These are phyloP conservation scores for Shargacucullia verbasci DNA, from an alignment of 2,888 invertebrate genomes.

Conservation along the genomic window DNA sequence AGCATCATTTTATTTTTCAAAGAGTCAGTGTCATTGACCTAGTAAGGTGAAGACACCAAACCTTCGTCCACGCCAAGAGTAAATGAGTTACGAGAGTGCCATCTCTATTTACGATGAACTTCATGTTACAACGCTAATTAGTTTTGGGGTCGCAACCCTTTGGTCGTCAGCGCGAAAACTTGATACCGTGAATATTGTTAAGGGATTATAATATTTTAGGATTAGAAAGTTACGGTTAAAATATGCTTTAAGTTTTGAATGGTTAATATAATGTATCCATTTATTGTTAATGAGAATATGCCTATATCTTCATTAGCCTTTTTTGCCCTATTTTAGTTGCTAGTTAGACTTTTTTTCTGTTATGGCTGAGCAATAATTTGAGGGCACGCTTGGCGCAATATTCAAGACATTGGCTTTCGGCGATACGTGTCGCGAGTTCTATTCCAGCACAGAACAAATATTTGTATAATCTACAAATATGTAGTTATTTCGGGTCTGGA, in stretches of 20 bases:
- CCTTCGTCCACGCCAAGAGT: slow-evolving; percentile 26
- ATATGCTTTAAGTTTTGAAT: neutral
- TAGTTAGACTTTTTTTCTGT: too few relatives aligned
- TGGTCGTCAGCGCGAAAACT: slow-evolving; percentile 30
- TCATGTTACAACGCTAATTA: slow-evolving; percentile 58
- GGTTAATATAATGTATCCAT: neutral
- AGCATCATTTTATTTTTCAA: slow-evolving; percentile 12
- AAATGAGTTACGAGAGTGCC: slow-evolving; percentile 35
- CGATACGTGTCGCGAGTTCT: too few relatives aligned
- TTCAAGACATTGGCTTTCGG: too few relatives aligned
- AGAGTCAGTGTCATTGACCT: slow-evolving; percentile 21
- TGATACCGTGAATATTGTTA: slow-evolving; percentile 37
- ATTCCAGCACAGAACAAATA: too few relatives aligned
- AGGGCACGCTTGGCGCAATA: too few relatives aligned
- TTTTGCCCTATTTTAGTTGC: too few relatives aligned
- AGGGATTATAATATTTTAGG: slow-evolving; percentile 15
- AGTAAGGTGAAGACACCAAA: slow-evolving; percentile 28
- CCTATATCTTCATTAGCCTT: too few relatives aligned
- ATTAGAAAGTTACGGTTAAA: neutral
- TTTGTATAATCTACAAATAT: too few relatives aligned
- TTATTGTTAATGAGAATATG: too few relatives aligned
- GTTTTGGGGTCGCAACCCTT: slow-evolving; percentile 45
- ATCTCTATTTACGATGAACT: slow-evolving; percentile 55
- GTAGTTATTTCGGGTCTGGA: too few relatives aligned
- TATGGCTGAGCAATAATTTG: too few relatives aligned